Conservation (phyloP, 2,888 invertebrate species). For the Didymodactylos carnosus region DNA sequence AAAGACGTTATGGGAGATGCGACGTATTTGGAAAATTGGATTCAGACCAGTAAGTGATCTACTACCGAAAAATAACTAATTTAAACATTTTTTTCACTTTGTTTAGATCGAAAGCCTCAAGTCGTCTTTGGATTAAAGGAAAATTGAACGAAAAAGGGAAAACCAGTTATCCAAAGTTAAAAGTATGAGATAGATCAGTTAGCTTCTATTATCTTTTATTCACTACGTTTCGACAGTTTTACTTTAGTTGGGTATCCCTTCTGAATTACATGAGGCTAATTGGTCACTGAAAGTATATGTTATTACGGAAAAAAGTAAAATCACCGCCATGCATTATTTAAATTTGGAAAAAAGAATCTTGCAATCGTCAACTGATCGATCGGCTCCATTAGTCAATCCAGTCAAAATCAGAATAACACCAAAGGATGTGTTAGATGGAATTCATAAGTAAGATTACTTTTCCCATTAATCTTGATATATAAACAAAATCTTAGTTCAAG, state of each 20-base stretch:
- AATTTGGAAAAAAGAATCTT: not conserved
- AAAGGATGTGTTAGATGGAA: not conserved
- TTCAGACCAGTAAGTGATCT: too few relatives aligned
- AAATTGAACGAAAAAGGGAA: not conserved
- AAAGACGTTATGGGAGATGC: not conserved
- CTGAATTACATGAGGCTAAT: not conserved
- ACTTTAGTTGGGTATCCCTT: not conserved
- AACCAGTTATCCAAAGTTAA: not conserved
- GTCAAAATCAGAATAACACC: not conserved
- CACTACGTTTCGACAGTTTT: not conserved
- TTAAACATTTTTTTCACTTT: too few relatives aligned
- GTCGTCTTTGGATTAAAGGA: not conserved
- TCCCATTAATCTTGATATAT: too few relatives aligned
- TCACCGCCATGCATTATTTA: not conserved
- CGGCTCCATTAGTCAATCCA: not conserved
- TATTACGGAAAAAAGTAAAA: not conserved
- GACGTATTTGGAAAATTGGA: not conserved
- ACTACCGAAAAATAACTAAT: too few relatives aligned
- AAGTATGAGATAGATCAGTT: not conserved
- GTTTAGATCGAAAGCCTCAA: not conserved
- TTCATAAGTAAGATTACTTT: not conserved
- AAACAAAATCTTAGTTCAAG: too few relatives aligned
- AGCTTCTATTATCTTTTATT: not conserved
- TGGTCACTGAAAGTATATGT: not conserved
- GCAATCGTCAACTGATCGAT: not conserved